Evolutionary conservation across 1,140 invertebrate genomes (phyloP), one percentile per base, ranked within the genome.

Genomic region (Listronotus bonariensis): DNA sequence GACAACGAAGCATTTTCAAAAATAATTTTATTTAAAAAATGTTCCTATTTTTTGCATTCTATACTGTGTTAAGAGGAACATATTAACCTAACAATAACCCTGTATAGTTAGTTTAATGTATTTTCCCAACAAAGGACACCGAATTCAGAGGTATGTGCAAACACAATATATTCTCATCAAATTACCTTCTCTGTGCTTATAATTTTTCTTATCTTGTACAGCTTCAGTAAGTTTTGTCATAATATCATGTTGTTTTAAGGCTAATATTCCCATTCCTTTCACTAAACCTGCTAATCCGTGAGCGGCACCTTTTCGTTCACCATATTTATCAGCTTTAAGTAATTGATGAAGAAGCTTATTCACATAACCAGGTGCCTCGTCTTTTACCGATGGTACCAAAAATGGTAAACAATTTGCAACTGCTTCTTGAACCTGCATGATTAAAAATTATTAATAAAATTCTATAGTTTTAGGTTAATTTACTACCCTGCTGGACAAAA

Each of bases 181-280:
- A 26, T 48, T 76, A 89, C 89, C 96, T 87, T 99, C 96, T 71
- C 96, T 80, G 67, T 93, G 90, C 71, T 91, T 88, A 68, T 93
- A 93, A 77, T 97, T 97, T 76, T 98, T 97, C 76, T 98, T 98
- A 78, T 98, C 93, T 78, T 98, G 94, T 72, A 99, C 95, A 61
- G 95, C 95, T 52, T 90, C 90, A 0, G 94, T 97, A 26, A 99
- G 80, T 58, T 91, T 94, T 0, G 89, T 91, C 93, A 98, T 98
- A 18, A 99, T 96, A 72, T 98, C 93, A 38, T 96, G 82, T 75
- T 99, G 95, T 76, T 98, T 99, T 10, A 99, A 79, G 0, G 93
- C 92, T 6, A 98, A 80, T 72, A 99, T 98, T 41, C 97, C 97
- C 76, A 99, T 88, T 0, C 98, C 97, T 80, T 98, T 97, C 3